These are phyloP conservation scores for Urocolius indicus DNA, from an alignment of 2,113 vertebrate genomes.

Conservation along the genomic window DNA sequence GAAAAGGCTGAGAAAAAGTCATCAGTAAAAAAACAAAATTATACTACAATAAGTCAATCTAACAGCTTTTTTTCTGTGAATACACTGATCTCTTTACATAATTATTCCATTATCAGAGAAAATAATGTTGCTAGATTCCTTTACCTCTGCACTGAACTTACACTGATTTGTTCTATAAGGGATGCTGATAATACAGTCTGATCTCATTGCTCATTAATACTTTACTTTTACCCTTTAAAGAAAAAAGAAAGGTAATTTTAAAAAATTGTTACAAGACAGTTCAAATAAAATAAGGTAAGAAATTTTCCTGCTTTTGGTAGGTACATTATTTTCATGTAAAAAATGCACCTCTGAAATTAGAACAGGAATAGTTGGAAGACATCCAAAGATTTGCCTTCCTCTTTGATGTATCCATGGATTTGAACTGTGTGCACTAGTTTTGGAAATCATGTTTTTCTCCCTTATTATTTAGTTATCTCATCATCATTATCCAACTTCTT, in stretches of 20 bases:
- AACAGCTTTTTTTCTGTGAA: neutral
- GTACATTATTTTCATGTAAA: neutral
- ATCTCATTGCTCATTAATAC: neutral
- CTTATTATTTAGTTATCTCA: neutral
- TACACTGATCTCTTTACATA: neutral
- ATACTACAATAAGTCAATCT: neutral
- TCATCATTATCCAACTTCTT: neutral
- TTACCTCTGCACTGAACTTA: constrained; percentile 10
- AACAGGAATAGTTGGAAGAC: neutral
- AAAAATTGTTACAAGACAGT: neutral
- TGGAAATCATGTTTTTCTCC: neutral
- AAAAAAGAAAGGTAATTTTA: neutral
- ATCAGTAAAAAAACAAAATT: neutral
- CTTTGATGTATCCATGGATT: neutral
- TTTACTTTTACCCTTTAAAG: neutral
- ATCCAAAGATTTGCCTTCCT: neutral
- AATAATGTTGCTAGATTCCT: neutral
- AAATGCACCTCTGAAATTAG: neutral
- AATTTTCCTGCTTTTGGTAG: neutral
- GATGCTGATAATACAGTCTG: neutral
- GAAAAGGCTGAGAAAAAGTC: neutral
- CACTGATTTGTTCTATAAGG: neutral
- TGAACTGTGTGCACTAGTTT: neutral
- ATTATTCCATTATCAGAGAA: constrained; percentile 33
- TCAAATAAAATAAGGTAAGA: neutral